Evolutionary conservation across 1,140 invertebrate species (phyloP), one percentile per base, ranked within the genome.

Genomic region (Rhynchophorus ferrugineus): DNA sequence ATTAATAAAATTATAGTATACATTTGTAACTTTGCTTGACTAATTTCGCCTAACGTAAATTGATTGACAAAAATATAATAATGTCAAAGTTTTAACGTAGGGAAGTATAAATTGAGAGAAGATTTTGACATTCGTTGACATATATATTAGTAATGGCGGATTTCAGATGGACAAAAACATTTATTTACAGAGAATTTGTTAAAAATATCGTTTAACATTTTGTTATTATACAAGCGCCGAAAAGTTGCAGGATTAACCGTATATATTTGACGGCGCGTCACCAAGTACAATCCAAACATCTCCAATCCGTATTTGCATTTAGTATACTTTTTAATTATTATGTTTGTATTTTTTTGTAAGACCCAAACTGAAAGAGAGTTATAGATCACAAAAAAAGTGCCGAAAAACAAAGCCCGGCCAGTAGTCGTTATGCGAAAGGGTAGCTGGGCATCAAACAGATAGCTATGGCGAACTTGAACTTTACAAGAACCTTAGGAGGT

Each of bases 381-480:
- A 16, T 22, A 43, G 11, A n/a, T 48, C 22, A 21, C 42, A 39
- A 36, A 49, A 49, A 61, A 37, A 50, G 49, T 59, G 46, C 49
- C 29, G 39, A 50, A 52, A 49, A 59, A 34, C 22, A 38, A 47
- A 42, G 33, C 48, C 38, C 33, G 41, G 50, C 29, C 19, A 41
- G 17, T 39, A 54, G 58, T 58, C 56, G 65, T 67, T 64, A 67
- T 67, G 65, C 59, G 59, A 54, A 61, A 54, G 53, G 52, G 54
- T 61, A 54, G 54, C 54, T 51, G 39, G 21, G 22, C 39, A 41
- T 49, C 57, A 33, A 56, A 49, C 38, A 67, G 63, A 64, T 66
- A 68, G 71, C 65, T 64, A 74, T 75, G 73, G 72, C 72, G 57
- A 74, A 74, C 64, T 69, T 75, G 64, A 75, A 74, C 61, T 73